These are phyloP conservation scores for Ceramica pisi DNA, from an alignment of 2,888 invertebrate genomes.

Conservation along the genomic window DNA sequence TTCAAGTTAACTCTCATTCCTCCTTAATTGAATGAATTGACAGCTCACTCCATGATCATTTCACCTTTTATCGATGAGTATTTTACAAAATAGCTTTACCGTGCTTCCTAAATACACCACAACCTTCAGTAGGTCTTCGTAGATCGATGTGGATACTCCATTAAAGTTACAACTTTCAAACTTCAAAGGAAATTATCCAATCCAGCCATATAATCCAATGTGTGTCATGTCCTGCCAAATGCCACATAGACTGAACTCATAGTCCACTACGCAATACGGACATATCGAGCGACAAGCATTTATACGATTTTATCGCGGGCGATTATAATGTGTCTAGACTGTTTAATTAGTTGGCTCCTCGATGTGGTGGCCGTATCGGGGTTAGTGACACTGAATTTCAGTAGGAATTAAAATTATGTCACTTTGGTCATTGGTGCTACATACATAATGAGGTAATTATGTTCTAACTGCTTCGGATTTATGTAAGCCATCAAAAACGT, in stretches of 20 bases:
- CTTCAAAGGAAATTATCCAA: constrained; percentile 24
- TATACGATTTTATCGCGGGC: constrained; percentile 21
- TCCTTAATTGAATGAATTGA: too few relatives aligned
- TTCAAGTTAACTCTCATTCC: too few relatives aligned
- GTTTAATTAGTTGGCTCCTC: constrained; percentile 10
- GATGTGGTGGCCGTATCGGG: not conserved
- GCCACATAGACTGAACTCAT: constrained; percentile 33
- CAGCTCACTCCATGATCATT: too few relatives aligned
- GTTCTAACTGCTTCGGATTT: not conserved
- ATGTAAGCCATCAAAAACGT: too few relatives aligned
- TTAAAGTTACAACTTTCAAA: not conserved
- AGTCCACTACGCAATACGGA: constrained; percentile 36
- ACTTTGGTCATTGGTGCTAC: not conserved
- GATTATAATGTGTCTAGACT: constrained; percentile 37
- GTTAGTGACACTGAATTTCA: not conserved
- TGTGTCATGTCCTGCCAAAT: constrained; percentile 41
- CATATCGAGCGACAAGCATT: constrained; percentile 17
- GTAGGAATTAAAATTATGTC: not conserved
- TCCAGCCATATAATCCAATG: constrained; percentile 29
- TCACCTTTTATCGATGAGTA: too few relatives aligned
- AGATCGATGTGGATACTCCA: too few relatives aligned
- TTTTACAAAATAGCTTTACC: too few relatives aligned
- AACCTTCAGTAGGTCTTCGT: too few relatives aligned
- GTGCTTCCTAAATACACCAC: too few relatives aligned
- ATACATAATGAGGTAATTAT: not conserved